phyloP scores from a whole-genome alignment of 2,113 vertebrate genomes.

The Atlantisia rogersi region DNA sequence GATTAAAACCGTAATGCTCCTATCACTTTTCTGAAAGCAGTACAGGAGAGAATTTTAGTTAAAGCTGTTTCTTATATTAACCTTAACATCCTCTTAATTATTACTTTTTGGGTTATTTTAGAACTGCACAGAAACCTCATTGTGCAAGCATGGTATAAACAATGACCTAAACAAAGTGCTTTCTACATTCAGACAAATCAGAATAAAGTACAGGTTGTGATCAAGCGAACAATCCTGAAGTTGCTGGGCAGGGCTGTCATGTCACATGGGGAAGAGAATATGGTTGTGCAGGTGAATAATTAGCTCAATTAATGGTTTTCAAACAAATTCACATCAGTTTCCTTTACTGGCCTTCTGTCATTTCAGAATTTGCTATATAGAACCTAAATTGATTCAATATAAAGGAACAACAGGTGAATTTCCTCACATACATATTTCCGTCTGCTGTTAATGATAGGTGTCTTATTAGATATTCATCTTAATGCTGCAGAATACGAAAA shows the following conservation, averaged over 20 bases:
- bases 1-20: neutral
- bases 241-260: neutral
- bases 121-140: neutral
- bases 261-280: neutral
- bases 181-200: neutral
- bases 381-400: neutral
- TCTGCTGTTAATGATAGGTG: neutral
- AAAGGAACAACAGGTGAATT: neutral
- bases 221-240: neutral
- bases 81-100: neutral
- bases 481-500: neutral
- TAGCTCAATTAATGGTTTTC: neutral
- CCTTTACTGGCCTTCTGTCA: neutral
- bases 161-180: neutral
- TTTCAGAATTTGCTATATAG: neutral
- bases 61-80: neutral
- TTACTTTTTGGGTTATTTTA: neutral
- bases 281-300: neutral
- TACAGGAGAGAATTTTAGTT: neutral
- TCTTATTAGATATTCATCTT: neutral
- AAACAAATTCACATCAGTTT: neutral
- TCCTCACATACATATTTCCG: neutral
- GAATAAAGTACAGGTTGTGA: neutral
- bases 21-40: neutral
- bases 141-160: neutral